These are phyloP conservation scores for Denticeps clupeoides DNA, from an alignment of 2,797 vertebrate species.

Conservation along the genomic window DNA sequence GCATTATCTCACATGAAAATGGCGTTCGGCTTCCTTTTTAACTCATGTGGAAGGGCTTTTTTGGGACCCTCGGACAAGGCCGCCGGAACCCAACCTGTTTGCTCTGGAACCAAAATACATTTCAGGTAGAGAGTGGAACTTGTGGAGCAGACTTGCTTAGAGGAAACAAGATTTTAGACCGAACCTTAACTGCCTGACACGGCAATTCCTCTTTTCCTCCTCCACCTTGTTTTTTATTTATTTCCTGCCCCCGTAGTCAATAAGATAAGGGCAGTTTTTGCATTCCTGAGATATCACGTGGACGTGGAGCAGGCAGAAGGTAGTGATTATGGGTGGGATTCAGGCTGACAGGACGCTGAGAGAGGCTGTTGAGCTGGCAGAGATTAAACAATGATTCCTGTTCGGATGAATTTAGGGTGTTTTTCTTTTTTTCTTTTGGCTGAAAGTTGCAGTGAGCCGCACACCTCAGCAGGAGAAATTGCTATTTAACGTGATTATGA, in stretches of 20 bases:
- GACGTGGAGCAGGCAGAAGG: constrained; percentile 12
- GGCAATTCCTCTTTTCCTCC: constrained; percentile 28
- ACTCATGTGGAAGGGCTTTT: constrained; percentile 51
- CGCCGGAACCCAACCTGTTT: constrained; percentile 31
- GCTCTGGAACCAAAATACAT: too few relatives aligned
- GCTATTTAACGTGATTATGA: constrained; percentile 50
- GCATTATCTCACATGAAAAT: constrained; percentile 53
- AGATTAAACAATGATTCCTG: constrained; percentile 46
- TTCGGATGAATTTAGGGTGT: constrained; percentile 37
- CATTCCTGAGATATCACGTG: constrained; percentile 40
- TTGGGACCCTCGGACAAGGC: constrained; percentile 26
- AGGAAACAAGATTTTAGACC: too few relatives aligned
- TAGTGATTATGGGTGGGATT: constrained; percentile 36
- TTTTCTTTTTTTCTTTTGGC: constrained; percentile 10
- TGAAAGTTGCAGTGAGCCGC: constrained; percentile 4
- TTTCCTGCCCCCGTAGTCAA: neutral
- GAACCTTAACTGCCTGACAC: constrained; percentile 6
- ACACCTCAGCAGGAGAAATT: constrained; percentile 34
- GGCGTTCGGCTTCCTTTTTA: constrained; percentile 51
- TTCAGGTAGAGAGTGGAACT: too few relatives aligned
- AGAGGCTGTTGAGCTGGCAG: constrained; percentile 15
- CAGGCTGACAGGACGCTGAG: constrained; percentile 25
- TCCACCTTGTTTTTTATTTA: constrained; percentile 18
- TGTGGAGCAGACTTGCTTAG: too few relatives aligned
- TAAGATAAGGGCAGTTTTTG: constrained; percentile 36